These are phyloP conservation scores for Cydia strobilella DNA, from an alignment of 1,140 invertebrate genomes.

Conservation along the genomic window DNA sequence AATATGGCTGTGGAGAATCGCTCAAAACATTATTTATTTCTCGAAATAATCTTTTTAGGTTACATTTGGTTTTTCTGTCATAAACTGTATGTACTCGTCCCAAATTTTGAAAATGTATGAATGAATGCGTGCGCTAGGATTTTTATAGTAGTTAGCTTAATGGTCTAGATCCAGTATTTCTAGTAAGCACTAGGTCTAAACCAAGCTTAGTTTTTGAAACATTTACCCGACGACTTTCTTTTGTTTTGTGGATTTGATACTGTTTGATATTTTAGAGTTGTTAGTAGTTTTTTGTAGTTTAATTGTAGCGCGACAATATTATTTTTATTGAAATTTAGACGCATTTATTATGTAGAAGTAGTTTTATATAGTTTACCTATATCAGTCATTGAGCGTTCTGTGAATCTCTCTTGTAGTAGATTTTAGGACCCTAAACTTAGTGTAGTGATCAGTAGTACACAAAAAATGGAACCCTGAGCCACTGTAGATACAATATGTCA, in stretches of 20 bases:
- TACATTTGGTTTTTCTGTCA: constrained; percentile 5
- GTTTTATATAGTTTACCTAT: not conserved
- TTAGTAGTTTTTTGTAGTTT: constrained; percentile 4
- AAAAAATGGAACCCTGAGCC: constrained; percentile 1
- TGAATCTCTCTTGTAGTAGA: not conserved
- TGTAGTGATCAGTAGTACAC: not conserved
- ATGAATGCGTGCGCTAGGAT: not conserved
- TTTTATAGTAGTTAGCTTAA: not conserved
- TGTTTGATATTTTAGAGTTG: not conserved
- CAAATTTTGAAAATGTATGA: not conserved
- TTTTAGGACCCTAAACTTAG: not conserved
- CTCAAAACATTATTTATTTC: constrained; percentile 32
- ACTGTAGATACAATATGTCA: not conserved
- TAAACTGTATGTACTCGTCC: constrained; percentile 5
- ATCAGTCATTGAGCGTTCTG: constrained; percentile 7
- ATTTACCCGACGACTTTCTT: constrained; percentile 13
- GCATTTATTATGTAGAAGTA: not conserved
- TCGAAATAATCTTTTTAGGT: constrained; percentile 24
- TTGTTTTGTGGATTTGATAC: constrained; percentile 2
- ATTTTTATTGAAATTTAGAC: constrained; percentile 5
- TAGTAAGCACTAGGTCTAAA: not conserved
- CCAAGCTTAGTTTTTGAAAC: not conserved
- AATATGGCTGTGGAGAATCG: constrained; percentile 12
- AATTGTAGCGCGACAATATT: not conserved
- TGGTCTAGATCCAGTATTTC: not conserved